Conservation (phyloP, 2,888 invertebrate species). For the Azorinus chamasolen region DNA sequence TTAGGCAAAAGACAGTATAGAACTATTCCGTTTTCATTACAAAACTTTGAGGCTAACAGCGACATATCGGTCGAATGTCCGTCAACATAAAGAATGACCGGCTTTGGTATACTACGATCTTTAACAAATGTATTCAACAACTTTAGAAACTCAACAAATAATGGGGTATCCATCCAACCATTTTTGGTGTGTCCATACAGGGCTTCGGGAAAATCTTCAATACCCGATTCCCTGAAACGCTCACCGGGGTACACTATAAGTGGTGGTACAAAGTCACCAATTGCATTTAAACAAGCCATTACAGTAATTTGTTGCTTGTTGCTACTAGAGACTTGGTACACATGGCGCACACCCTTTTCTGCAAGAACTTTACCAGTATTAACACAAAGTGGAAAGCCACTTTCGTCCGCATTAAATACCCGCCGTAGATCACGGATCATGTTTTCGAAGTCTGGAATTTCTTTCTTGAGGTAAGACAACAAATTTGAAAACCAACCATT, state of each 20-base stretch:
- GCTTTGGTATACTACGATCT: constrained; percentile 21
- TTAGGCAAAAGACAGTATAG: no score
- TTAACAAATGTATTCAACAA: constrained; percentile 7
- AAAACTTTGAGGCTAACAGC: no score
- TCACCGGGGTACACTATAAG: constrained; percentile 49
- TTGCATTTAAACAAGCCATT: constrained; percentile 47
- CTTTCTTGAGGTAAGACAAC: constrained; percentile 3
- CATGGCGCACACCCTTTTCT: no score
- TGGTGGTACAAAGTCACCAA: constrained; percentile 34
- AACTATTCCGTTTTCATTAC: constrained; percentile 37
- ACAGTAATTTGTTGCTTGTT: constrained; percentile 60
- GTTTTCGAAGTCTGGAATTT: constrained; percentile 23
- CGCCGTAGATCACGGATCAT: constrained; percentile 17
- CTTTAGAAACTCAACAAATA: constrained; percentile 36
- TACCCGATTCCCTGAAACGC: no score
- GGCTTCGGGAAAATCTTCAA: constrained; percentile 32
- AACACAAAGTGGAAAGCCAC: constrained; percentile 26
- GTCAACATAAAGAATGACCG: constrained; percentile 52
- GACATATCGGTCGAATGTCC: constrained; percentile 46
- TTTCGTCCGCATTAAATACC: constrained; percentile 43
- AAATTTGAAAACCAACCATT: constrained; percentile 27
- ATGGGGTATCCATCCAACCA: no score
- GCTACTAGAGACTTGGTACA: no score
- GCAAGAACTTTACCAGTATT: constrained; percentile 25
- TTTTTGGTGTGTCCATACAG: constrained; percentile 31